Base-by-base conservation (phyloP, 2,888 invertebrate genomes). In the Malthinus flaveolus region DNA sequence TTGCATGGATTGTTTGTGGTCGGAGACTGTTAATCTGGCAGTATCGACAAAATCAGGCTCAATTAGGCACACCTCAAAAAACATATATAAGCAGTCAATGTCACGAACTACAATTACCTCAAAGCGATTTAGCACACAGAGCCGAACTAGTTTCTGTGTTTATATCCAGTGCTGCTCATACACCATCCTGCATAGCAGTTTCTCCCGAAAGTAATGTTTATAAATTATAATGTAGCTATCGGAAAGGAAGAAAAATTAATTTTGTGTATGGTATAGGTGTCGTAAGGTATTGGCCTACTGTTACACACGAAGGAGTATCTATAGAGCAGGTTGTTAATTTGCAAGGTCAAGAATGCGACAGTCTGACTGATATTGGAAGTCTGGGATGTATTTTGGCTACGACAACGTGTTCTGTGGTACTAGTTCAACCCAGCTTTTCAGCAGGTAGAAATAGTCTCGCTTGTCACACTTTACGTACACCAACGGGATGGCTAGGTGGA, bases 201-300 rank as follows among this genome's bases (percentile, higher is more conserved):
- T 95, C 96, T 0, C 95, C 96, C 0, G 96, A 96, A 74, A 96
- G 96, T 33, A 85, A 53, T n/a, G n/a, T n/a, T n/a, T n/a, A n/a
- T n/a, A n/a, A n/a, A n/a, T n/a, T n/a, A n/a, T 32, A 32, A 11
- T 34, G 9, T 34, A 7, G 10, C 1, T 11, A 8, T 4, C n/a
- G n/a, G n/a, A n/a, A n/a, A n/a, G n/a, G n/a, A 6, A 11, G 11
- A 15, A 3, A 13, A 33, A 10, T n/a, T n/a, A n/a, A n/a, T n/a
- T n/a, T n/a, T 44, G 3, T 34, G 34, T 23, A 5, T 23, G 8
- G 33, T 37, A 42, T 57, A 74, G 95, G 96, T 9, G 86, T 89
- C 48, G 89, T 95, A 1, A 86, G 96, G 1, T 96, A 90, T 78
- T 97, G 97, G 97, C 86, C 92, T 0, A 92, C 90, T 3, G 87